Evolutionary conservation across 2,888 invertebrate genomes (phyloP), one percentile per base, ranked within the genome.

Genomic region (Strigamia transsilvanica): DNA sequence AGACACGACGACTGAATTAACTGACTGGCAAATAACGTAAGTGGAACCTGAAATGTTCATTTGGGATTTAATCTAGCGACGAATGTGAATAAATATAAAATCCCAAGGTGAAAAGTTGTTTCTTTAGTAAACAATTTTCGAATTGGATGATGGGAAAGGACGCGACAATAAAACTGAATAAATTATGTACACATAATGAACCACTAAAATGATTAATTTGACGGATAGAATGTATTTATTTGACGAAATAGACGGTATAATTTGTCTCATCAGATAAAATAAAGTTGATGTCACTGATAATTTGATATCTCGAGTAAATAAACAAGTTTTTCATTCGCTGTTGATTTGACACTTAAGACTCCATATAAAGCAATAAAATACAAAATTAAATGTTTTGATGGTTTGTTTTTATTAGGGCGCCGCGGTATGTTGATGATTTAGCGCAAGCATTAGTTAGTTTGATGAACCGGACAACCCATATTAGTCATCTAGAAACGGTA

Each of bases 381-480:
- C 2, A 9, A 51, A 15, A 15, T 51, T 15, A 51, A 12, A 3
- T 9, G 1, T 42, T 9, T 42, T 41, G 42, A 3, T 42, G 23
- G n/a, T n/a, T n/a, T 7, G 2, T 66, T 66, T 66, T 27, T 23
- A 15, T 27, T 73, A 73, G 73, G 32, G 32, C 73, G 23, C 27
- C 12, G 27, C 73, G 15, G 0, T 73, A 73, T 73, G 73, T 73
- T 32, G 12, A 73, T 15, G 73, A 73, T 73, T 32, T 73, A 23
- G 13, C 27, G 9, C 5, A 27, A 27, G 73, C 73, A 15, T 10
- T 73, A n/a, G 73, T 73, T 73, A 73, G 73, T 13, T 73, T 73
- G 27, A 73, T 73, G 73, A 73, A 73, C 73, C 23, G 73, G 73
- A 73, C 73, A 32, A 27, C 73, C 27, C 15, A 73, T 73, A 73